A percentile compares a stretch with the other conserved stretches of the same genome.
phyloP scores from a whole-genome alignment of 2,113 vertebrate species.

The Galeopterus variegatus region DNA sequence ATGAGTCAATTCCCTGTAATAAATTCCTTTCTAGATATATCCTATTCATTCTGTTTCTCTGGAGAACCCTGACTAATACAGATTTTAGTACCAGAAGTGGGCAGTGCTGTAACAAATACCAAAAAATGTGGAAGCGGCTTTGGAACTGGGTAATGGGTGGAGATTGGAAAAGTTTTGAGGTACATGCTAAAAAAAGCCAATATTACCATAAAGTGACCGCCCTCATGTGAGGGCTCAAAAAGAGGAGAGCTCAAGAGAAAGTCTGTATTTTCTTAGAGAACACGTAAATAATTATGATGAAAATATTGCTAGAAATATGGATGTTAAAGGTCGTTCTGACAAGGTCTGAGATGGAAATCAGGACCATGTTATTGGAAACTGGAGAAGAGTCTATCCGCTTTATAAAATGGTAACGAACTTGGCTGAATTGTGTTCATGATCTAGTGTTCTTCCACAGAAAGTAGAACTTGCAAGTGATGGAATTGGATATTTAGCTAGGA shows the following conservation, averaged over 20 bases:
- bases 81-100: background rate
- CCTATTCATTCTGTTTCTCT: background rate
- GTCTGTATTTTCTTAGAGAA: background rate
- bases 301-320: background rate
- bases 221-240: no score
- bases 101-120: background rate
- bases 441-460: background rate
- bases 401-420: background rate
- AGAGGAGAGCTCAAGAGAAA: background rate
- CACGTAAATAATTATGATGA: background rate
- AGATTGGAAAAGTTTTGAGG: background rate
- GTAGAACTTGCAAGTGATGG: background rate
- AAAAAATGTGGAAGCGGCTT: background rate
- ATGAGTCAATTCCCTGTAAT: background rate
- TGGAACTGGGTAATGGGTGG: background rate
- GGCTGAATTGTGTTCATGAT: background rate
- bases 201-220: background rate
- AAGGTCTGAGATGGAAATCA: background rate
- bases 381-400: background rate
- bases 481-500: background rate
- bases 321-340: background rate
- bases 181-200: background rate
- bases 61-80: background rate
- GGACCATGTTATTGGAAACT: background rate
- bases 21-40: background rate